A percentile compares a stretch with the other conserved stretches of the same genome.
Conservation (phyloP, 2,113 vertebrate genomes). For the Heterotilapia buettikoferi region DNA sequence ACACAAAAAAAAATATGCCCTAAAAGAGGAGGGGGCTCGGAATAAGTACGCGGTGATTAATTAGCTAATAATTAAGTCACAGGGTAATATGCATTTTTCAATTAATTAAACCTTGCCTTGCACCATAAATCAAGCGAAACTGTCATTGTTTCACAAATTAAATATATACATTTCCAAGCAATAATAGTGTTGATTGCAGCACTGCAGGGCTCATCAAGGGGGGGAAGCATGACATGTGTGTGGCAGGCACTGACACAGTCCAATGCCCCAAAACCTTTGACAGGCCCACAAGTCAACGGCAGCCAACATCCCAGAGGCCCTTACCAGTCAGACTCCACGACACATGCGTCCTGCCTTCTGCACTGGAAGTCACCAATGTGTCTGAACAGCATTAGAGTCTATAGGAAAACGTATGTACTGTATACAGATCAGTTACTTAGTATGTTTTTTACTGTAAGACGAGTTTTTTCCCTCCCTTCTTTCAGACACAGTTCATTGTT, state of each 20-base stretch:
- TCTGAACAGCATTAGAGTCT: background rate
- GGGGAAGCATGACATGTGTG: constrained; percentile 50
- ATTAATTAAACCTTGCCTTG: constrained; percentile 73
- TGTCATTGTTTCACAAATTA: constrained; percentile 70
- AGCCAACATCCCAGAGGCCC: constrained; percentile 42
- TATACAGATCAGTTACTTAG: background rate
- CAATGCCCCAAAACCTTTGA: constrained; percentile 56
- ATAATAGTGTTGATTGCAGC: constrained; percentile 67
- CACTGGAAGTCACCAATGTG: background rate
- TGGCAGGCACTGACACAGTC: constrained; percentile 64
- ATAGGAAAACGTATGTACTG: background rate
- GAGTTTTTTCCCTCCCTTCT: background rate
- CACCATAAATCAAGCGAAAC: constrained; percentile 72
- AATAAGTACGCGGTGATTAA: constrained; percentile 66
- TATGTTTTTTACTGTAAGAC: background rate
- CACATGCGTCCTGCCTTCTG: constrained; percentile 18
- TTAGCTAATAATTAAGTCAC: constrained; percentile 75
- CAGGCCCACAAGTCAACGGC: constrained; percentile 33
- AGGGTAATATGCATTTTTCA: constrained; percentile 71
- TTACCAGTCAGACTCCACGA: constrained; percentile 27
- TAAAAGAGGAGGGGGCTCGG: constrained; percentile 32
- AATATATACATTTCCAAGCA: constrained; percentile 68
- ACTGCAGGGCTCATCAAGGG: constrained; percentile 63
- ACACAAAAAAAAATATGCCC: constrained; percentile 53
- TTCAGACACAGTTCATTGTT: constrained; percentile 7